phyloP scores from a whole-genome alignment of 2,113 vertebrate species.

The Tachysurus fulvidraco region DNA sequence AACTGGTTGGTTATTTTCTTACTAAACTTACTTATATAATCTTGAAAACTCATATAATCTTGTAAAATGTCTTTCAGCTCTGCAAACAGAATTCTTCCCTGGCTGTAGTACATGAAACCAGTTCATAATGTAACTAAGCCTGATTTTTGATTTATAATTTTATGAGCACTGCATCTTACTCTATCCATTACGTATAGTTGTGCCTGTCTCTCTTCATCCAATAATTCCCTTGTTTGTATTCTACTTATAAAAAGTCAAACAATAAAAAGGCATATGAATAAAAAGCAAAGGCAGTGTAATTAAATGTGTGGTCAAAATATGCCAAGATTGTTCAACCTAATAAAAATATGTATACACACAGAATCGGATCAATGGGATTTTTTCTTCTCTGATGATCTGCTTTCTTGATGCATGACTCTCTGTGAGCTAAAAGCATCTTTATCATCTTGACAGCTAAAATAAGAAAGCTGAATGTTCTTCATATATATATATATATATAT shows the following conservation, averaged over 20 bases:
- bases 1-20: background rate
- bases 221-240: background rate
- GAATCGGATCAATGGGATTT: background rate
- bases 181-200: background rate
- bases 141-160: background rate
- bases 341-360: background rate
- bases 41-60: background rate
- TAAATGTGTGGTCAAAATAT: conserved; percentile 4
- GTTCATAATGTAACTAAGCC: background rate
- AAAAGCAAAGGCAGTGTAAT: background rate
- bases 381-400: background rate
- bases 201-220: background rate
- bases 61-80: background rate
- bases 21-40: background rate
- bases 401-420: background rate
- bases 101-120: background rate
- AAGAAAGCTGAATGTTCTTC: conserved; percentile 43
- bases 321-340: background rate
- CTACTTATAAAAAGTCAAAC: background rate
- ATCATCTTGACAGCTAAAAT: conserved; percentile 51
- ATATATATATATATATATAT: no score
- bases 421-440: conserved; percentile 17
- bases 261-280: background rate
- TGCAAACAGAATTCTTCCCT: background rate
- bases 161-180: background rate